Percentiles rank a stretch among this genome's conserved stretches.
Conservation (phyloP, 2,888 invertebrate species). For the Ceriagrion tenellum region DNA sequence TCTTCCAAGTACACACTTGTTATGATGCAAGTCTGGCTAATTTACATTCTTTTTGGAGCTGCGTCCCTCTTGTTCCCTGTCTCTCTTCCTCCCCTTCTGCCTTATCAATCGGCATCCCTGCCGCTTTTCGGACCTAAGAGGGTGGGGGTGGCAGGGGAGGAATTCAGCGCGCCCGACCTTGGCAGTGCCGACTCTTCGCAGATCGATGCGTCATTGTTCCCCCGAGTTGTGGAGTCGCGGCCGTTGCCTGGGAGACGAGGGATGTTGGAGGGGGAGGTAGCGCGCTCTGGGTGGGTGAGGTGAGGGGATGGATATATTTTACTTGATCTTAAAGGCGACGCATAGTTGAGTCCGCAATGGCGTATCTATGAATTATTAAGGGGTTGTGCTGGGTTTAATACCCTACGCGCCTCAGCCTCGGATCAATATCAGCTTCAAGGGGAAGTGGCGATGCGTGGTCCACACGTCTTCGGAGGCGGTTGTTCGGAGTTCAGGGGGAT, state of each 20-base stretch:
- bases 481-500: no score
- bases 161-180: not conserved
- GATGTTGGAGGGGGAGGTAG: not conserved
- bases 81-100: not conserved
- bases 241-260: not conserved
- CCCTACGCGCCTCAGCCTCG: not conserved
- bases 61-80: no score
- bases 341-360: conserved; percentile 16
- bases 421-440: not conserved
- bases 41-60: no score
- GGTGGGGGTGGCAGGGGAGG: not conserved
- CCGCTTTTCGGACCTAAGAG: not conserved
- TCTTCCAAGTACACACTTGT: no score
- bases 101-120: not conserved
- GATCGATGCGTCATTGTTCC: conserved; percentile 30
- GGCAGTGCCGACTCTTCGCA: not conserved
- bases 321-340: not conserved
- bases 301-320: not conserved
- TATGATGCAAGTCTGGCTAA: no score
- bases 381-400: not conserved
- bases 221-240: not conserved
- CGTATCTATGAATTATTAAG: conserved; percentile 32
- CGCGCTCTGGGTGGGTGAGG: not conserved
- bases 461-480: no score
- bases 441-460: not conserved